Base-by-base conservation (phyloP, 2,888 invertebrate genomes). In the Seira musarum region DNA sequence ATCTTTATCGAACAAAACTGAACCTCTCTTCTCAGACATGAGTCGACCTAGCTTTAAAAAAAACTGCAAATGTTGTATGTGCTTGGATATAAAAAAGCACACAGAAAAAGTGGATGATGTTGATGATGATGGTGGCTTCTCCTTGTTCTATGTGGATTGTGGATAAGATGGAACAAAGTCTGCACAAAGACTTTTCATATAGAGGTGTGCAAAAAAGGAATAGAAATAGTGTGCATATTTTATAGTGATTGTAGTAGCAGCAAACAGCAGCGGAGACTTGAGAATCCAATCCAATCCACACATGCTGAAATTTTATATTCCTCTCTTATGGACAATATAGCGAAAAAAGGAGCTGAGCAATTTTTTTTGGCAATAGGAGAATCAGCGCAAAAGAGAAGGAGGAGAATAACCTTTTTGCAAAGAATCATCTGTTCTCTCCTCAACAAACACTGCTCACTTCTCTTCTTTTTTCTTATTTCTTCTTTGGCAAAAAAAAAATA, bases 341-440 rank as follows among this genome's bases (percentile, higher is more conserved):
- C 46, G 15, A 24, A 25, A 25, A 24, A 61, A 70, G 17, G 13
- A 72, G 30, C 53, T 57, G 74, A 78, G 78, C 78, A 78, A 78
- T 78, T 73, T 78, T 40, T 53, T 79, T 79, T 78, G 78, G 79
- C 79, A 79, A 73, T 79, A 79, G 71, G 78, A 78, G 68, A 79
- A 73, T 79, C 79, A 79, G 79, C 79, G 79, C 79, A 79, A 79
- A 79, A 79, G 79, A 64, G 78, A 78, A 78, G 79, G 78, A 78
- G 78, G 79, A 79, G 79, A 79, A 79, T 79, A 79, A 79, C 79
- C 79, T 79, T 79, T 79, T 79, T 79, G 79, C 79, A 79, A 79
- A 79, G 79, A 79, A 79, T 79, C 79, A 79, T 79, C 79, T 79
- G 79, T 79, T 79, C 78, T 78, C 53, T 53, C 53, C 53, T 53